Conservation (phyloP, 2,113 vertebrate species). For the Rhea pennata region DNA sequence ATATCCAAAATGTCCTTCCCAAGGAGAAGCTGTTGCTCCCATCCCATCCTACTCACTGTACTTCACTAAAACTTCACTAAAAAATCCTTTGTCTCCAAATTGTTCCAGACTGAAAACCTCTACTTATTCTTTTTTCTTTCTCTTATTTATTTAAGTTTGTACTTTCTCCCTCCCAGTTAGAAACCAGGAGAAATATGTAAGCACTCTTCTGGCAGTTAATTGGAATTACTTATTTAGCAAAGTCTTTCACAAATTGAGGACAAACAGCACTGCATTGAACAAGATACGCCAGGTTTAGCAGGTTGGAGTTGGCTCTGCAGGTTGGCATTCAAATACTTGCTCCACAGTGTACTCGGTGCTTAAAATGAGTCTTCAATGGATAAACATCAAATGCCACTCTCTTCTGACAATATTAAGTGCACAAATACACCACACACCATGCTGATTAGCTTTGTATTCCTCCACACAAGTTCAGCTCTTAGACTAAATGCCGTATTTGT, state of each 20-base stretch:
- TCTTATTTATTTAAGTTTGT: background rate
- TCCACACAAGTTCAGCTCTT: background rate
- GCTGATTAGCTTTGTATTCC: background rate
- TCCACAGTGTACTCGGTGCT: accelerated
- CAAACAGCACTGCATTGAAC: too few species aligned
- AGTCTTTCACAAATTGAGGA: background rate
- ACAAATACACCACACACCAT: accelerated
- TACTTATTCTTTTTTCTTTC: background rate
- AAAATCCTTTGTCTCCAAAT: background rate
- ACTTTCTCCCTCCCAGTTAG: background rate
- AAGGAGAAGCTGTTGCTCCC: background rate
- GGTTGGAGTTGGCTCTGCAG: background rate
- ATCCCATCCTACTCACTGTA: background rate
- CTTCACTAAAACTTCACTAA: background rate
- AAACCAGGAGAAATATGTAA: background rate
- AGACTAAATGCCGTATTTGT: background rate
- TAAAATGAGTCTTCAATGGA: background rate
- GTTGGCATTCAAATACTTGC: too few species aligned
- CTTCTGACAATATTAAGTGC: too few species aligned
- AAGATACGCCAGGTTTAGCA: accelerated
- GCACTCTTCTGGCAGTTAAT: background rate
- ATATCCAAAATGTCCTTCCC: accelerated
- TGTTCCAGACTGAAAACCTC: background rate
- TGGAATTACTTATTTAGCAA: background rate
- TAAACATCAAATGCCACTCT: too few species aligned